Conservation (phyloP, 2,888 invertebrate species). For the Physocephala rufipes region DNA sequence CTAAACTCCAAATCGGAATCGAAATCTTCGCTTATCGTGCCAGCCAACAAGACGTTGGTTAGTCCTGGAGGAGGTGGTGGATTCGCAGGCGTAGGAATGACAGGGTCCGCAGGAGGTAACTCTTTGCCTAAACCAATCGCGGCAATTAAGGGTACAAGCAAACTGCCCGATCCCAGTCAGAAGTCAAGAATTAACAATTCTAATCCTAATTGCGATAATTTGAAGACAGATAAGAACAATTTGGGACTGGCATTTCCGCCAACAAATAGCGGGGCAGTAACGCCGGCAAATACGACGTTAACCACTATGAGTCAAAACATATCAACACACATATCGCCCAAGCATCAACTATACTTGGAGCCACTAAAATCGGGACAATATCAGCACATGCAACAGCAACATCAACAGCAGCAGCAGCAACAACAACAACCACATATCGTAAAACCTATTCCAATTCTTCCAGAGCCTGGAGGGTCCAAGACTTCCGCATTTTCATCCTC, state of each 20-base stretch:
- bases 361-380: no score
- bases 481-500: slow-evolving; percentile 14
- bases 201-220: slow-evolving; percentile 47
- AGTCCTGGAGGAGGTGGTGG: slow-evolving; percentile 57
- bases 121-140: slow-evolving; percentile 92
- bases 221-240: slow-evolving; percentile 68
- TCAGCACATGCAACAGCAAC: slow-evolving; percentile 36
- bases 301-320: slow-evolving; percentile 48
- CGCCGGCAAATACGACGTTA: slow-evolving; percentile 39
- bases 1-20: slow-evolving; percentile 55
- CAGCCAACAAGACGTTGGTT: slow-evolving; percentile 49
- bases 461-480: slow-evolving; percentile 36
- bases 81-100: not conserved
- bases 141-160: slow-evolving; percentile 89
- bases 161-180: slow-evolving; percentile 69
- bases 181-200: slow-evolving; percentile 51
- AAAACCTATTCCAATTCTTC: slow-evolving; percentile 47
- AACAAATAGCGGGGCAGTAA: slow-evolving; percentile 26
- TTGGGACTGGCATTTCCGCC: not conserved
- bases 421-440: slow-evolving; percentile 52
- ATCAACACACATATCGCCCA: slow-evolving; percentile 45
- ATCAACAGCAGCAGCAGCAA: slow-evolving; percentile 34
- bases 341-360: slow-evolving; percentile 27
- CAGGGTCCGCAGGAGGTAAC: slow-evolving; percentile 62
- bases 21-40: slow-evolving; percentile 58